phyloP scores from a whole-genome alignment of 2,113 vertebrate species.

The Semicossyphus pulcher region DNA sequence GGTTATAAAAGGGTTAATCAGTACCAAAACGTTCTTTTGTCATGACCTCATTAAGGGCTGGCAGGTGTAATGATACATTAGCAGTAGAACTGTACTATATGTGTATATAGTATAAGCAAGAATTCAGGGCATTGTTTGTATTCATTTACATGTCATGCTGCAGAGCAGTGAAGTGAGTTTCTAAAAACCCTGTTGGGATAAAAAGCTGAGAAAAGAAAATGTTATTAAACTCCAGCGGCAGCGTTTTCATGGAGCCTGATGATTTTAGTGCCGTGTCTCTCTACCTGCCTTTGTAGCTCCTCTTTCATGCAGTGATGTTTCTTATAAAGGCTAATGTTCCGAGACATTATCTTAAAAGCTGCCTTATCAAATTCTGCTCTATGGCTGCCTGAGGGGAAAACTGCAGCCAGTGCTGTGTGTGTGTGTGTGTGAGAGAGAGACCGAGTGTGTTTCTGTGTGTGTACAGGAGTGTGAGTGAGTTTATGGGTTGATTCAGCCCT shows the following conservation, averaged over 20 bases:
- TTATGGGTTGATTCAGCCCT: neutral
- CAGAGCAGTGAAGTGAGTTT: constrained; percentile 13
- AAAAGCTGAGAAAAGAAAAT: constrained; percentile 36
- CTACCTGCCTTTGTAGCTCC: constrained; percentile 42
- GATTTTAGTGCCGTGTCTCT: constrained; percentile 35
- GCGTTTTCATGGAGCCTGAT: constrained; percentile 36
- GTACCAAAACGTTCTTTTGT: too few relatives aligned
- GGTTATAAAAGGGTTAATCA: too few relatives aligned
- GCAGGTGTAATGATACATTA: too few relatives aligned
- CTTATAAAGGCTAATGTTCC: constrained; percentile 77
- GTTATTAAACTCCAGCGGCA: constrained; percentile 35
- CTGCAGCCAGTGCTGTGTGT: constrained; percentile 21
- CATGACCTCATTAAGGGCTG: too few relatives aligned
- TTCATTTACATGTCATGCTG: constrained; percentile 43
- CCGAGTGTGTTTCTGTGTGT: constrained; percentile 1
- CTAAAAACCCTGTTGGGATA: constrained; percentile 28
- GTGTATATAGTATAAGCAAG: constrained; percentile 7
- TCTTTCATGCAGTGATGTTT: constrained; percentile 49
- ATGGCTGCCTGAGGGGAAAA: constrained; percentile 39
- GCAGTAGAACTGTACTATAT: too few relatives aligned
- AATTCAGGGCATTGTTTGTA: constrained; percentile 18
- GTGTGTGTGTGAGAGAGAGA: constrained; percentile 4
- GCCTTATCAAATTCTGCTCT: constrained; percentile 60
- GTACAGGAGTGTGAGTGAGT: neutral
- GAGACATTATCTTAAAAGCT: constrained; percentile 72